These are phyloP conservation scores for Parapristionchus giblindavisi DNA, from an alignment of 2,888 invertebrate species.

Conservation along the genomic window DNA sequence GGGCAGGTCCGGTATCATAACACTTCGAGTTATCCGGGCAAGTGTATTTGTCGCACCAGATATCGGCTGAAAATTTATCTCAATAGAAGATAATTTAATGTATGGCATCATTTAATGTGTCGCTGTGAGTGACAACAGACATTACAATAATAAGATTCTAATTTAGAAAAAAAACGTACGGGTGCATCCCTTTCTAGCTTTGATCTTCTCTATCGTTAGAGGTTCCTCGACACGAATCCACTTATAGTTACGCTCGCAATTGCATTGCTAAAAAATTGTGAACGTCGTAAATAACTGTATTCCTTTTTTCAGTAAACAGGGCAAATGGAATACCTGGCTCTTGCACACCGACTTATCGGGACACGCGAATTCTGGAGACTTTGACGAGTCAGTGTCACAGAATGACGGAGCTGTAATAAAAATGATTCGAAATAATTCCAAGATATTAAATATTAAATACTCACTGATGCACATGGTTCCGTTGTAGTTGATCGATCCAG, in stretches of 20 bases:
- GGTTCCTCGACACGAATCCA: slow-evolving; percentile 27
- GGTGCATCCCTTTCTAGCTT: slow-evolving; percentile 16
- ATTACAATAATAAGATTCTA: background rate
- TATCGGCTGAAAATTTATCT: slow-evolving; percentile 10
- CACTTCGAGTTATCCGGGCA: background rate
- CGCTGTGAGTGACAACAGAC: background rate
- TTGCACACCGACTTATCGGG: slow-evolving; percentile 8
- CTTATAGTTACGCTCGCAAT: slow-evolving; percentile 8
- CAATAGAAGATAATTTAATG: background rate
- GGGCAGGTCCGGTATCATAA: slow-evolving; percentile 6
- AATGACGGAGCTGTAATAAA: slow-evolving; percentile 19
- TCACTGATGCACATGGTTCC: slow-evolving; percentile 31
- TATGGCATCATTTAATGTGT: background rate
- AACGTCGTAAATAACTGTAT: background rate
- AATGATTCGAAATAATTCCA: too few relatives aligned
- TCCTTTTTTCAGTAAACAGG: background rate
- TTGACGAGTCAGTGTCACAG: slow-evolving; percentile 7
- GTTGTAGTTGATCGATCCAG: slow-evolving; percentile 31
- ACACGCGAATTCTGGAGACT: background rate
- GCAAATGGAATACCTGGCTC: background rate
- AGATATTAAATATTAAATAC: too few relatives aligned
- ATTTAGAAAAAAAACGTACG: slow-evolving; percentile 4
- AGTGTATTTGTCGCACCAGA: slow-evolving; percentile 9
- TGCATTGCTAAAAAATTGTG: background rate
- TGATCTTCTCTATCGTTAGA: slow-evolving; percentile 26